A percentile compares a stretch with the other conserved stretches of the same genome.
These are phyloP conservation scores for Oryzias javanicus DNA, from an alignment of 2,113 vertebrate genomes.

Conservation along the genomic window DNA sequence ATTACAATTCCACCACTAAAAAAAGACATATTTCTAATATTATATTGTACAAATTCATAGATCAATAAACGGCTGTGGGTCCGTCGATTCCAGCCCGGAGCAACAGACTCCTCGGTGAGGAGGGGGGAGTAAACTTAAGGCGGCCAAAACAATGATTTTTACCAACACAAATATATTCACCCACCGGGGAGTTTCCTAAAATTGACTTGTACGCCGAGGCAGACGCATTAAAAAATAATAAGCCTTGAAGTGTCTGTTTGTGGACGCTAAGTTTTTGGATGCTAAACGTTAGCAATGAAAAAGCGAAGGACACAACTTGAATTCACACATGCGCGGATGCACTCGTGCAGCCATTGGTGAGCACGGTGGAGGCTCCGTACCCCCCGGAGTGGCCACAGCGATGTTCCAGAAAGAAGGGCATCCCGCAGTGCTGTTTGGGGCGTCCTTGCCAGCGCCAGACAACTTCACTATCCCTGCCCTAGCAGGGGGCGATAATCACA, in stretches of 20 bases:
- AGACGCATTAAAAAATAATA: conserved; percentile 32
- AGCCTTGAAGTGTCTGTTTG: conserved; percentile 25
- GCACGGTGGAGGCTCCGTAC: conserved; percentile 59
- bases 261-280: conserved; percentile 29
- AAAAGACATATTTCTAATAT: conserved; percentile 53
- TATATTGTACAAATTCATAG: conserved; percentile 68
- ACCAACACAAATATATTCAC: conserved; percentile 43
- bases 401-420: conserved; percentile 53
- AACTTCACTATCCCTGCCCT: conserved; percentile 72
- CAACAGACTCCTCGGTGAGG: conserved; percentile 25
- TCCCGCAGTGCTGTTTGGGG: conserved; percentile 66
- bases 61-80: conserved; percentile 63
- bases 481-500: conserved; percentile 81
- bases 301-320: conserved; percentile 21
- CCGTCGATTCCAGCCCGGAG: conserved; percentile 62
- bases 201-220: conserved; percentile 35
- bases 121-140: conserved; percentile 39
- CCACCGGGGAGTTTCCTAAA: conserved; percentile 31
- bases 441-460: conserved; percentile 70
- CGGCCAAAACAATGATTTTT: conserved; percentile 49
- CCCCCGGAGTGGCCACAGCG: conserved; percentile 61
- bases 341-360: conserved; percentile 37
- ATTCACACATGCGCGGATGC: conserved; percentile 50
- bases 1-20: conserved; percentile 31
- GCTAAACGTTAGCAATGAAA: conserved; percentile 15